phyloP scores from a whole-genome alignment of 2,888 invertebrate genomes.

The Keiferia lycopersicella region DNA sequence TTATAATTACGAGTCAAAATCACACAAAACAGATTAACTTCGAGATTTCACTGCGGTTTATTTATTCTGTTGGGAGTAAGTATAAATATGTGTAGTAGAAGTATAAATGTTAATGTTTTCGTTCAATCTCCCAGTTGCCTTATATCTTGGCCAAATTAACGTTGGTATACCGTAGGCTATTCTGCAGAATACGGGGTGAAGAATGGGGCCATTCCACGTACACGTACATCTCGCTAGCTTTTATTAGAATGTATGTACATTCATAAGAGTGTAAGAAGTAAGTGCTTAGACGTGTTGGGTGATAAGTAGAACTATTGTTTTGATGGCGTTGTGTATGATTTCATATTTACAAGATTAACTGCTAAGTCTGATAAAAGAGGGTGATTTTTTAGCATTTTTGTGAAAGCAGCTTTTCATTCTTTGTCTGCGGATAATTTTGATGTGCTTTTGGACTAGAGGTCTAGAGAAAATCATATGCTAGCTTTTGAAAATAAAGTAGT shows the following conservation, averaged over 20 bases:
- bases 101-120: slow-evolving; percentile 29
- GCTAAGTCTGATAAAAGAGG: neutral
- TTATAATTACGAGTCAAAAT: slow-evolving; percentile 5
- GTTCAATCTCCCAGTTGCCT: slow-evolving; percentile 26
- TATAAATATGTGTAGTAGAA: no score
- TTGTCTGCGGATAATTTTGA: neutral
- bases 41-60: neutral
- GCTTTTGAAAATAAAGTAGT: no score
- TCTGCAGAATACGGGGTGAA: slow-evolving; percentile 28
- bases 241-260: slow-evolving; percentile 27
- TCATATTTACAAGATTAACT: neutral
- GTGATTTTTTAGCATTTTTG: no score
- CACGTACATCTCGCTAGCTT: slow-evolving; percentile 26
- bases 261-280: slow-evolving; percentile 1
- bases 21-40: slow-evolving; percentile 13
- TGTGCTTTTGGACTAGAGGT: no score
- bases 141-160: slow-evolving; percentile 30
- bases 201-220: slow-evolving; percentile 26
- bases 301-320: slow-evolving; percentile 12
- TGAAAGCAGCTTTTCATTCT: neutral
- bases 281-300: slow-evolving; percentile 18
- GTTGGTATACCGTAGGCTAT: slow-evolving; percentile 29
- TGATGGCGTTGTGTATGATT: neutral
- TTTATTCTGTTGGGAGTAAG: slow-evolving; percentile 7
- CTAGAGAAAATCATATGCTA: no score